phyloP scores from a whole-genome alignment of 2,888 invertebrate genomes.

The Cantharis nigra region DNA sequence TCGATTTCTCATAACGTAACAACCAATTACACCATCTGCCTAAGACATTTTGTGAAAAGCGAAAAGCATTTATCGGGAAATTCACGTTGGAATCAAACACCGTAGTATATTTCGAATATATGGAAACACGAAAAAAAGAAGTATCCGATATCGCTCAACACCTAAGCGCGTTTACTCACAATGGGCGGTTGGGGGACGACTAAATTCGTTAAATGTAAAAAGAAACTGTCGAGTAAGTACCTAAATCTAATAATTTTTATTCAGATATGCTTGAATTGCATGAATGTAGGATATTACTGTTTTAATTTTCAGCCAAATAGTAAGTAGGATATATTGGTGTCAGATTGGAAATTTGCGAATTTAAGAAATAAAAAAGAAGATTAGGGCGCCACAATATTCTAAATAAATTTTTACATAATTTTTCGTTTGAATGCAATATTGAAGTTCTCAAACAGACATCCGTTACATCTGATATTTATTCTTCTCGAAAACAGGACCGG shows the following conservation, averaged over 20 bases:
- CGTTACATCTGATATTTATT: too few relatives aligned
- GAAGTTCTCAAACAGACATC: too few relatives aligned
- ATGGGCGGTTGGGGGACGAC: background rate
- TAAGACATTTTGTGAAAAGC: background rate
- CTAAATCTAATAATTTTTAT: background rate
- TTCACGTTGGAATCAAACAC: background rate
- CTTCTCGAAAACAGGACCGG: too few relatives aligned
- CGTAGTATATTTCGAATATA: background rate
- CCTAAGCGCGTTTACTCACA: background rate
- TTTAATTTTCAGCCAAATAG: too few relatives aligned
- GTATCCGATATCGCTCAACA: background rate
- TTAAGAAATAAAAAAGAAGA: too few relatives aligned
- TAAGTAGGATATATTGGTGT: too few relatives aligned
- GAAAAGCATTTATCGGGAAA: background rate
- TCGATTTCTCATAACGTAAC: background rate
- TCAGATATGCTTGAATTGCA: too few relatives aligned
- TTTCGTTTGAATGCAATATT: too few relatives aligned
- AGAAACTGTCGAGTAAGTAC: background rate
- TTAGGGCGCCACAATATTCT: too few relatives aligned
- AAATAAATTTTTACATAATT: too few relatives aligned
- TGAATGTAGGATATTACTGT: too few relatives aligned
- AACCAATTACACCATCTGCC: background rate
- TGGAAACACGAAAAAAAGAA: background rate
- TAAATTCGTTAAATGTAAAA: background rate
- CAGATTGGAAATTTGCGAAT: too few relatives aligned